Percentiles rank a stretch among this genome's conserved stretches.
Conservation (phyloP, 53 echinoderm and acorn worm species). For the Holothuria leucospilota region DNA sequence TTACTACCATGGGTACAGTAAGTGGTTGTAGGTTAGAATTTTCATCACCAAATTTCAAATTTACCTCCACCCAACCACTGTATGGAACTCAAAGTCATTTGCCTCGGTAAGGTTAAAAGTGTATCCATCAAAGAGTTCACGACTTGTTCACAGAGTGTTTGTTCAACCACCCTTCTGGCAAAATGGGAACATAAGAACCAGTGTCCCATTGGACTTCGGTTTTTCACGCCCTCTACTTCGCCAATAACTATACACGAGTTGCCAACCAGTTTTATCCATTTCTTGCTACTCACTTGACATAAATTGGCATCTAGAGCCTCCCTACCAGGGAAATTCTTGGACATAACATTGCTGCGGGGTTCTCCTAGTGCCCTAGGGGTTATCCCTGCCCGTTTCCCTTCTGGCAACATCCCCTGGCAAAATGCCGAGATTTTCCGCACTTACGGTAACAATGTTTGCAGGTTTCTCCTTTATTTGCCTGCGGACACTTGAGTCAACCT, state of each 20-base stretch:
- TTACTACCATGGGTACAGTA: no score
- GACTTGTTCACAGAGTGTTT: neutral
- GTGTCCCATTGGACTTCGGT: slow-evolving; percentile 47
- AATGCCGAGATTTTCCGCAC: slow-evolving; percentile 33
- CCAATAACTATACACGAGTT: slow-evolving; percentile 15
- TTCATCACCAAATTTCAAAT: no score
- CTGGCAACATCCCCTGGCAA: slow-evolving; percentile 32
- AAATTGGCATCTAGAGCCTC: neutral
- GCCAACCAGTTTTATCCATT: slow-evolving; percentile 23
- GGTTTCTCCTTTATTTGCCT: neutral
- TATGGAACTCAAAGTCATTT: no score
- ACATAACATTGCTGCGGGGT: neutral
- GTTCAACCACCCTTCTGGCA: slow-evolving; percentile 15
- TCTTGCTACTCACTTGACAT: neutral
- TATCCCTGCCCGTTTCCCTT: slow-evolving; percentile 52
- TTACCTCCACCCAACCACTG: slow-evolving; percentile 39
- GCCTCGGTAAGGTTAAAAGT: no score
- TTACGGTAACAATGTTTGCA: slow-evolving; percentile 49
- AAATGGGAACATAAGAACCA: slow-evolving; percentile 37
- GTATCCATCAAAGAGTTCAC: no score
- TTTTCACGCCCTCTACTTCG: slow-evolving; percentile 32
- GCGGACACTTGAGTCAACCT: slow-evolving; percentile 2
- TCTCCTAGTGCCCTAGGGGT: slow-evolving; percentile 53
- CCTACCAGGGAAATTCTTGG: neutral
- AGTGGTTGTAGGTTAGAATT: neutral